Evolutionary conservation across 2,888 invertebrate genomes (phyloP), one percentile per base, ranked within the genome.

Genomic region (Harpalus rubripes): DNA sequence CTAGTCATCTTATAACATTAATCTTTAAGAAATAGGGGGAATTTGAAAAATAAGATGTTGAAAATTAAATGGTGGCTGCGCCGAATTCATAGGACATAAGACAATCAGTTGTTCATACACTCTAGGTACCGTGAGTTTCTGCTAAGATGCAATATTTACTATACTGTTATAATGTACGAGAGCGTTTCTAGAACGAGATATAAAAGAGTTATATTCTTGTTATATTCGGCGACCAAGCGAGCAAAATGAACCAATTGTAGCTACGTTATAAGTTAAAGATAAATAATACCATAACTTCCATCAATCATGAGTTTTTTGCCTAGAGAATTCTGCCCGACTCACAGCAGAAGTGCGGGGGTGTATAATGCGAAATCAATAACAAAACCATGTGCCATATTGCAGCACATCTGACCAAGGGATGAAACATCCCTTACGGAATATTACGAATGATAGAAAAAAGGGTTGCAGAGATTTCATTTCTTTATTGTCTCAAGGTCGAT

Each of bases 341-440:
- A 6, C 52, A 22, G 74, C 52, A 16, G 52, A 7, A 15, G 10
- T 10, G 44, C 16, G 18, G 44, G 22, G 15, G 10, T 10, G 56
- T 44, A 52, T 74, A 74, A 74, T 74, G 74, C 15, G 74, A 74
- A 74, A 74, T 74, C 74, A 74, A 74, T 74, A 74, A 74, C 74
- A 74, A 74, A 74, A 74, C 44, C 74, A 74, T 52, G 74, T 74
- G 52, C 74, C 52, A 74, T 72, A 72, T 16, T 72, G 32, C 72
- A n/a, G 32, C 41, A n/a, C 41, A 72, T 44, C 74, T 74, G 74
- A 74, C 74, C 52, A 8, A 6, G 10, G 22, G 32, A 32, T 32
- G 32, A 32, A 52, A 12, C 44, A 12, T 8, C 10, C 44, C 44
- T 52, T 12, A 52, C 2, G 44, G 12, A 52, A 52, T 52, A 52